Percentiles rank a stretch among this genome's conserved stretches.
Evolutionary conservation across 2,113 vertebrate genomes (phyloP).

Genomic region (Zosterops borbonicus): DNA sequence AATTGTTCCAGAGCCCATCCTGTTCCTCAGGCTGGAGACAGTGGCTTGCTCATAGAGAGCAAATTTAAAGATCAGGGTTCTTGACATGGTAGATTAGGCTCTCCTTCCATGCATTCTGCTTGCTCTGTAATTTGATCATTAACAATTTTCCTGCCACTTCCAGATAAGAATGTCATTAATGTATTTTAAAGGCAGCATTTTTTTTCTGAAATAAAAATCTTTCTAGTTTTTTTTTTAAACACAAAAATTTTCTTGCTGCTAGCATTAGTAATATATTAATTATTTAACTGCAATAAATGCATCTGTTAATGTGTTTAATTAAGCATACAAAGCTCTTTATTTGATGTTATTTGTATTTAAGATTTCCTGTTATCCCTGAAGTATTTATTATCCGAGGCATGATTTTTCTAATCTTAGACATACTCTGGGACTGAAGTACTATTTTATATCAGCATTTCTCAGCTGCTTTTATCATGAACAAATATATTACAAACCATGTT

Average conservation of each 20-base stretch:
- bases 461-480: slow-evolving; percentile 13
- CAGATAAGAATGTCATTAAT: not conserved
- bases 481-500: slow-evolving; percentile 30
- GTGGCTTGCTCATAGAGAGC: not conserved
- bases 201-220: not conserved
- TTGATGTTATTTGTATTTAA: slow-evolving; percentile 72
- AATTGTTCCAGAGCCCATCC: not conserved
- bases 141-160: not conserved
- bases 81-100: not conserved
- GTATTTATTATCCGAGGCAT: slow-evolving; percentile 65
- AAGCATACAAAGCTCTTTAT: slow-evolving; percentile 52
- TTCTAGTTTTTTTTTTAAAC: not conserved
- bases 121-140: not conserved
- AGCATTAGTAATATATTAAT: slow-evolving; percentile 15
- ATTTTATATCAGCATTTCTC: slow-evolving; percentile 42
- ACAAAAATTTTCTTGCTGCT: not conserved
- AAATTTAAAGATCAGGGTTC: not conserved
- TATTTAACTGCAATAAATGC: slow-evolving; percentile 64
- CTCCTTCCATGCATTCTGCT: not conserved
- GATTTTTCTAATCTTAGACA: slow-evolving; percentile 62
- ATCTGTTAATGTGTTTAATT: slow-evolving; percentile 64
- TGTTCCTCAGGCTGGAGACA: not conserved
- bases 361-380: slow-evolving; percentile 53
- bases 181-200: not conserved
- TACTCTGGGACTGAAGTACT: slow-evolving; percentile 23